phyloP scores from a whole-genome alignment of 1,140 invertebrate species.

The Streblospio benedicti region DNA sequence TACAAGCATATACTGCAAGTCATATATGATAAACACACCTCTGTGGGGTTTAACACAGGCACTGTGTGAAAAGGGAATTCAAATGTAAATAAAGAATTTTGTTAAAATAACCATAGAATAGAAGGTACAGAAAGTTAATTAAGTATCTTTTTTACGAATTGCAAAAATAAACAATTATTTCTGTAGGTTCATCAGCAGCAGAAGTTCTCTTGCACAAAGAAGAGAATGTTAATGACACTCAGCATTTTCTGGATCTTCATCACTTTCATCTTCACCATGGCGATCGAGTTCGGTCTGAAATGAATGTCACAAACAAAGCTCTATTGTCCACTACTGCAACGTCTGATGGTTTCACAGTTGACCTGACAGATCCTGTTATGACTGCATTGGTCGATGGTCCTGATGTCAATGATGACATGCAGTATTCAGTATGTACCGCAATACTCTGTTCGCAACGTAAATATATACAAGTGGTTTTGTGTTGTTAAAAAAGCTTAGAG shows the following conservation, averaged over 20 bases:
- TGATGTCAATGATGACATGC: not conserved
- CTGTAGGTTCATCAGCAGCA: no score
- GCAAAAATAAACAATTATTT: no score
- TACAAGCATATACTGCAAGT: no score
- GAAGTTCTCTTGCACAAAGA: not conserved
- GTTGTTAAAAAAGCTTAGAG: no score
- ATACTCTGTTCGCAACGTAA: not conserved
- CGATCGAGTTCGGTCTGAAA: not conserved
- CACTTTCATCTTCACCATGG: slow-evolving; percentile 2
- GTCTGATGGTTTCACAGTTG: slow-evolving; percentile 3
- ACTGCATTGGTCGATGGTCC: not conserved
- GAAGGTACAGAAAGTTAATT: no score
- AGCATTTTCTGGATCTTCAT: not conserved
- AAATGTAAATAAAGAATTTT: no score
- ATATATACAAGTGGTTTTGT: not conserved
- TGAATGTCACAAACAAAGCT: not conserved
- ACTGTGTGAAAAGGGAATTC: no score
- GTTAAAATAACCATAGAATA: no score
- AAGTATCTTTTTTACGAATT: no score
- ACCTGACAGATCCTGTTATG: not conserved
- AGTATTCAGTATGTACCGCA: not conserved
- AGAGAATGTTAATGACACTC: not conserved
- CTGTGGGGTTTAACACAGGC: no score
- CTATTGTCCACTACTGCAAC: not conserved
- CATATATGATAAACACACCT: no score